Base-by-base conservation (phyloP, 2,113 vertebrate genomes). In the Pterocles orientalis region DNA sequence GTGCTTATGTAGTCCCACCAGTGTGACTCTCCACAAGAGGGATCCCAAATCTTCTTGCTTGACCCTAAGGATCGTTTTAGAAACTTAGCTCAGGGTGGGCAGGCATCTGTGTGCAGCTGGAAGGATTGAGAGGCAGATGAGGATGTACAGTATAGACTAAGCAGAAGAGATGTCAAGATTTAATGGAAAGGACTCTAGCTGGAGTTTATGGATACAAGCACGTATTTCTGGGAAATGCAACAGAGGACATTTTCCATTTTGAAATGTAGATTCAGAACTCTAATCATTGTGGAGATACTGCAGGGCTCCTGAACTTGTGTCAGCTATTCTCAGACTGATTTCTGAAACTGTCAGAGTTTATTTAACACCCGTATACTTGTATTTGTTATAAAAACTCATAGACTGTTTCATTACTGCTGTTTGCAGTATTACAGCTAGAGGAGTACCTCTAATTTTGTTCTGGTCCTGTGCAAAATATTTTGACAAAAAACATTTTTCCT, bases 401-500 rank as follows among this genome's bases (percentile, higher is more conserved):
- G 56, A 41, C 48, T 73, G 20, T 87, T 93, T 81, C 18, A 57
- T 76, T 77, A 33, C 25, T 92, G 34, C 15, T 64, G 29, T 77
- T 92, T 72, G 48, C 36, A 86, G 34, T 24, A 60, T 73, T 34
- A 95, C 95, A 60, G 14, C 61, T 73, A 33, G n/a, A 28, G 14
- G 62, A 72, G 16, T 66, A 71, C 51, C 47, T 86, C 60, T 75
- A 56, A 91, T 93, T 95, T 93, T 83, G 25, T 79, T 71, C 71
- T 86, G 21, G 14, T 45, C 48, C n/a, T 77, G 41, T 93, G 51
- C 8, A 48, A 80, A 82, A 91, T 41, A 87, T 89, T 84, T 91
- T 69, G 51, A 91, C 86, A 88, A 95, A 92, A 96, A 66, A 34
- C 51, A 76, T 33, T 94, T 66, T 94, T 92, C 60, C 76, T 94